A percentile compares a stretch with the other conserved stretches of the same genome.
phyloP scores from a whole-genome alignment of 2,113 vertebrate genomes.

The Oenanthe oenanthe region DNA sequence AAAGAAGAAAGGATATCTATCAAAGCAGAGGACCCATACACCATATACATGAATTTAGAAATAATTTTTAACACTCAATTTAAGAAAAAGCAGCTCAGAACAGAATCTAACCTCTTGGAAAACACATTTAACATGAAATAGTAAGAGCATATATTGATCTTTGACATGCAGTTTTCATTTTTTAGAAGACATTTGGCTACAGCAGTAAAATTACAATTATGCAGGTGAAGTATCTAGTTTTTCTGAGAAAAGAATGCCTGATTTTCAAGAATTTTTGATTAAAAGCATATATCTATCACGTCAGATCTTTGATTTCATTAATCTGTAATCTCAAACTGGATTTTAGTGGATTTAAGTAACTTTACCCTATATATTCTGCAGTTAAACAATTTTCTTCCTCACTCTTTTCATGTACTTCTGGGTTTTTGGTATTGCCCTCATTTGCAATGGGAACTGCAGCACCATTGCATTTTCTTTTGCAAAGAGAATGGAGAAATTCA shows the following conservation, averaged over 20 bases:
- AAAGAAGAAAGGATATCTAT: not conserved
- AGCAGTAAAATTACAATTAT: not conserved
- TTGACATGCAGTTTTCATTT: not conserved
- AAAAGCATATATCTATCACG: not conserved
- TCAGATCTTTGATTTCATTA: not conserved
- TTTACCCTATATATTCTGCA: not conserved
- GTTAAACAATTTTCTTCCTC: not conserved
- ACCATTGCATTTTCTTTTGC: not conserved
- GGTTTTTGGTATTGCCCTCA: not conserved
- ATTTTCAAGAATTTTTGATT: not conserved
- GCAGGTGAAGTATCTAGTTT: not conserved
- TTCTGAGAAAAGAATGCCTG: not conserved
- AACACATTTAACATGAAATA: not conserved
- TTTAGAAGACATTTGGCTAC: not conserved
- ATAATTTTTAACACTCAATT: not conserved
- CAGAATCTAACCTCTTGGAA: not conserved
- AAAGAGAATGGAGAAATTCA: not conserved
- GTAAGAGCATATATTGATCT: not conserved
- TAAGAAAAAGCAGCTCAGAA: not conserved
- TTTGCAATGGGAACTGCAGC: fast-evolving
- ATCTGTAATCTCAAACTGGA: not conserved
- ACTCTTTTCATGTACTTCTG: not conserved
- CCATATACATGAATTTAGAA: not conserved
- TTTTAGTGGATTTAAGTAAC: not conserved
- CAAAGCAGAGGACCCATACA: not conserved